Conservation (phyloP, 2,797 vertebrate species). For the Moxostoma hubbsi region DNA sequence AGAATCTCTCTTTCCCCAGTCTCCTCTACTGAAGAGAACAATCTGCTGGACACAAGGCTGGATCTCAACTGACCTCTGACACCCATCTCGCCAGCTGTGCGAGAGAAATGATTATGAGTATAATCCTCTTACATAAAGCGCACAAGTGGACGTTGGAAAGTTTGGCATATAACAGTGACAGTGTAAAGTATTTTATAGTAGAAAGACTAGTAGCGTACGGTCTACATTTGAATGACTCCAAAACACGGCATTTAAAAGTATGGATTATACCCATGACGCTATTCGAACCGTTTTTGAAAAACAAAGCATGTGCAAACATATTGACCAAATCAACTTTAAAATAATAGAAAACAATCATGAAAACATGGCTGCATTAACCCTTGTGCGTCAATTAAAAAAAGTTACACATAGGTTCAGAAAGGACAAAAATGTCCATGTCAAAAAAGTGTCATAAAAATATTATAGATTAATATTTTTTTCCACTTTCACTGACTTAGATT, state of each 20-base stretch:
- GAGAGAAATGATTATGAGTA: background rate
- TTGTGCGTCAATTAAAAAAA: no score
- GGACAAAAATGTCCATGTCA: no score
- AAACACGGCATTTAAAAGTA: background rate
- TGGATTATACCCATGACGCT: background rate
- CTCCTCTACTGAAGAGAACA: constrained; percentile 78
- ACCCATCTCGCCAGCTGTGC: constrained; percentile 61
- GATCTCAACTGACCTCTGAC: constrained; percentile 67
- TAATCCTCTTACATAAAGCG: background rate
- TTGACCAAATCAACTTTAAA: background rate
- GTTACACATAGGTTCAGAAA: no score
- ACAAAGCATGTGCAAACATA: background rate
- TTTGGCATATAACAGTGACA: background rate
- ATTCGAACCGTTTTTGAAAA: background rate
- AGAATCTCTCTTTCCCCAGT: constrained; percentile 71
- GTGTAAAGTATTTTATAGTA: no score
- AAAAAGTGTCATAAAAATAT: no score
- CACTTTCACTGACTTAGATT: no score
- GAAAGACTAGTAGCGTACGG: background rate
- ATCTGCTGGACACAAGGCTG: constrained; percentile 70
- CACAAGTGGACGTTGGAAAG: background rate
- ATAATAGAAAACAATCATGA: background rate
- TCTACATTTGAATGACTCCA: background rate
- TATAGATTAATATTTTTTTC: no score
- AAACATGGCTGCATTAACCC: no score